Evolutionary conservation across 2,888 invertebrate species (phyloP).

Genomic region (Hermaeophaga mercurialis): DNA sequence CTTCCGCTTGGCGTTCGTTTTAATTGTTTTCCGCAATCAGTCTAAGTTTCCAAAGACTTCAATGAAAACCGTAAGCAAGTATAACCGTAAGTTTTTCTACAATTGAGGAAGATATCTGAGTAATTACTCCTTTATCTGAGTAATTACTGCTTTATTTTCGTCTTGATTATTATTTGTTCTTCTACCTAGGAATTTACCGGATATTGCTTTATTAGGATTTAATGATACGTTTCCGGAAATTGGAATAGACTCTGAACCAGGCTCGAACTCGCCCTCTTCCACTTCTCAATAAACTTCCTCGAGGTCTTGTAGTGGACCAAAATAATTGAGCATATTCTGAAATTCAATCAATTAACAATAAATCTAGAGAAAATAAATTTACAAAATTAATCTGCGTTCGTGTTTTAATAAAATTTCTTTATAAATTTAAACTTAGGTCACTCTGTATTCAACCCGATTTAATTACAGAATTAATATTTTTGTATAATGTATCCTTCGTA

Average conservation of each 20-base stretch:
- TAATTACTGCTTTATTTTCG: constrained; percentile 42
- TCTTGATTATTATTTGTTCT: constrained; percentile 42
- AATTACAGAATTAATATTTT: too few species aligned
- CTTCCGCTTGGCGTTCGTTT: constrained; percentile 5
- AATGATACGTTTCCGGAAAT: constrained; percentile 33
- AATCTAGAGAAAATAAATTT: too few species aligned
- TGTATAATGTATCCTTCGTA: too few species aligned
- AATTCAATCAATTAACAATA: not conserved
- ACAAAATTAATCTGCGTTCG: too few species aligned
- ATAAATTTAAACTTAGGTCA: too few species aligned
- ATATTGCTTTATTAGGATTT: constrained; percentile 35
- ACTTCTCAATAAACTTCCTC: too few species aligned
- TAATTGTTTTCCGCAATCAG: constrained; percentile 5
- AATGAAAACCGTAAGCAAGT: constrained; percentile 22
- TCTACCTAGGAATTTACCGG: constrained; percentile 30
- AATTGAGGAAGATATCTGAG: constrained; percentile 39
- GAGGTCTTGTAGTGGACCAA: too few species aligned
- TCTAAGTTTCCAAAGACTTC: constrained; percentile 12
- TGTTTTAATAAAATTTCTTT: too few species aligned
- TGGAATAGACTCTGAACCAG: constrained; percentile 11
- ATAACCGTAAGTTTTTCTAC: constrained; percentile 26
- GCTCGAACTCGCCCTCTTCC: not conserved
- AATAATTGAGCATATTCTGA: not conserved
- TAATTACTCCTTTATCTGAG: too few species aligned
- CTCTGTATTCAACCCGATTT: too few species aligned